Evolutionary conservation across 2,888 invertebrate genomes (phyloP), one percentile per base, ranked within the genome.

Genomic region (Craniophora ligustri): DNA sequence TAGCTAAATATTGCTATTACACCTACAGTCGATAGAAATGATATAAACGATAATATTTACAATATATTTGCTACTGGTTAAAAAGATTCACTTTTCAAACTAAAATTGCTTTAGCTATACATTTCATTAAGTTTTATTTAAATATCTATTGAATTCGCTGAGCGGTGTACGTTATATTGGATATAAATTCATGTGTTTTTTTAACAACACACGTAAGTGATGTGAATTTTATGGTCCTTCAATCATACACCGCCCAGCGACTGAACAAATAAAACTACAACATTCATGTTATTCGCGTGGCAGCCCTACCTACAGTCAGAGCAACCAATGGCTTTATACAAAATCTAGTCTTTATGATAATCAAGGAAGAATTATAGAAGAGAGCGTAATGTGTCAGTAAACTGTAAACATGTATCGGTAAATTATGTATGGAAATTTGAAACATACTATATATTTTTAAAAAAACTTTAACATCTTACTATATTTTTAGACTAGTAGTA

Each of bases 1-100:
- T 92, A 93, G 87, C 90, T 92, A 92, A 81, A 85, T 89, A 91
- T 90, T 87, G 88, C 90, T 91, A 92, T 77, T 80, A 81, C 80
- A 82, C 72, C 84, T 87, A 88, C 79, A 72, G 76, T 82, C 78
- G 81, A 87, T 91, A 91, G 81, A 89, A 89, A 89, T 67, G 5
- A 72, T 70, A 81, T 76, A 82, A 83, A 82, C 81, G 79, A 83
- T 84, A 81, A 75, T 76, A 89, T 90, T 83, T 90, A 90, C 89
- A 90, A 79, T 81, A 78, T 83, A 87, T 85, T 82, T 68, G 81
- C 83, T 88, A 88, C 70, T 64, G 64, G 81, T 82, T 81, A 77
- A 82, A 64, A 67, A 83, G 48, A 72, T 68, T 73, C 80, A 81
- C 76, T 73, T 71, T 76, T 54, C 49, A 78, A 82, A 85, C 75